phyloP scores from a whole-genome alignment of 1,140 invertebrate species.

The Drosophila bocqueti region DNA sequence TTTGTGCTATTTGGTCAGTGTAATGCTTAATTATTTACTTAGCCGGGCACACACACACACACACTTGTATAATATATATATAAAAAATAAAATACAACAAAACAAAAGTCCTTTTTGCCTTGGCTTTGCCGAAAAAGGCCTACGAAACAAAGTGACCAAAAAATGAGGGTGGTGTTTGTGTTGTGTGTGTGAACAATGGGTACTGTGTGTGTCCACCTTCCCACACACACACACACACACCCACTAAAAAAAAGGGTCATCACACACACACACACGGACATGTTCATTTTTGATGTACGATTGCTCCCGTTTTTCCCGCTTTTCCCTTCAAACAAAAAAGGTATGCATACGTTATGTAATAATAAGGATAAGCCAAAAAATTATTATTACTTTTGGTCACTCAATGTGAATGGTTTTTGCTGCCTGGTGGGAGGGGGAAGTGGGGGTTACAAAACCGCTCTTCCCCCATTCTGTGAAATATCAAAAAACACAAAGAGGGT shows the following conservation, averaged over 20 bases:
- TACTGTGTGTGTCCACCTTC: constrained; percentile 21
- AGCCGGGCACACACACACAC: constrained; percentile 2
- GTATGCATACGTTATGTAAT: constrained; percentile 85
- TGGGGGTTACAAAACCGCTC: background rate
- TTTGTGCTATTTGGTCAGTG: constrained; percentile 78
- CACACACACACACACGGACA: constrained; percentile 16
- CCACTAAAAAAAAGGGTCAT: constrained; percentile 72
- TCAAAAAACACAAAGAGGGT: constrained; percentile 9
- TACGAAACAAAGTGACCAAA: constrained; percentile 74
- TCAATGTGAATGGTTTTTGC: constrained; percentile 5
- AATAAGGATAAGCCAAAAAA: constrained; percentile 85
- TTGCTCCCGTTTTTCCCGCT: constrained; percentile 42
- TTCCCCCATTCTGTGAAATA: background rate
- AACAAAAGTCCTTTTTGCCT: constrained; percentile 22
- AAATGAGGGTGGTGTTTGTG: constrained; percentile 23
- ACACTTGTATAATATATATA: background rate
- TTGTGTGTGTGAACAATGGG: constrained; percentile 58
- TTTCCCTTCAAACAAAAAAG: constrained; percentile 38
- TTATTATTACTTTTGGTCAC: constrained; percentile 83
- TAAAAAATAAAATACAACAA: constrained; percentile 22
- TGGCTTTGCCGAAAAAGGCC: constrained; percentile 60
- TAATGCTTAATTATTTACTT: constrained; percentile 84
- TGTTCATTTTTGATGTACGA: constrained; percentile 85
- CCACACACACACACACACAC: constrained; percentile 8
- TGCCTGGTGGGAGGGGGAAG: background rate